Evolutionary conservation across 2,888 invertebrate species (phyloP), one percentile per base, ranked within the genome.

Genomic region (Drosophila macrospina): DNA sequence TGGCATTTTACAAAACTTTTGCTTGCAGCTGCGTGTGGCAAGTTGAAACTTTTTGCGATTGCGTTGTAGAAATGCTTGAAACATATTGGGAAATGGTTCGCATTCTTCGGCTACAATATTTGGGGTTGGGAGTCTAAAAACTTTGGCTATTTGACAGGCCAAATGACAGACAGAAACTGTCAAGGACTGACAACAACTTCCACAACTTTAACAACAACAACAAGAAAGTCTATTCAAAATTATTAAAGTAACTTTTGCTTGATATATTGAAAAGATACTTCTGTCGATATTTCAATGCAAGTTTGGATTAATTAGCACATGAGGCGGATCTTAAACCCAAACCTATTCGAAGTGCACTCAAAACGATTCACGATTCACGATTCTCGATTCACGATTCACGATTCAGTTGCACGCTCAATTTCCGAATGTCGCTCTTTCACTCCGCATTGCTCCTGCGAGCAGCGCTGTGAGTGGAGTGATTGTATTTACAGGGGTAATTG

Each of bases 281-380:
- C 44, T 52, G 47, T 67, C 57, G 54, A 66, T 50, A 59, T 51
- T 65, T 69, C 30, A 64, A 48, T 70, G 61, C 57, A 60, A 73
- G 50, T 54, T 69, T 67, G 62, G 47, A 74, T 85, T 85, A 85
- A 86, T 85, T 87, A 86, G 75, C 85, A 68, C 78, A 72, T 60
- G 63, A 54, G 62, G 8, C 41, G 26, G 13, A 13, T 8, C 24
- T 8, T 34, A 52, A 30, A 34, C 55, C 24, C 11, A 10, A 42
- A 20, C 37, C 55, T 10, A 36, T 45, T 36, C 5, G 8, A 4
- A 48, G 6, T 42, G 16, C 34, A 34, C 69, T 59, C 69, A 52
- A 16, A 20, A 6, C 3, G 8, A 20, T 32, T 13, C 28, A 7
- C 26, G 30, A 11, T 16, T 10, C 5, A 7, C 3, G 8, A 20